Evolutionary conservation across 2,888 invertebrate species (phyloP).

Genomic region (Parasteatoda lunata): DNA sequence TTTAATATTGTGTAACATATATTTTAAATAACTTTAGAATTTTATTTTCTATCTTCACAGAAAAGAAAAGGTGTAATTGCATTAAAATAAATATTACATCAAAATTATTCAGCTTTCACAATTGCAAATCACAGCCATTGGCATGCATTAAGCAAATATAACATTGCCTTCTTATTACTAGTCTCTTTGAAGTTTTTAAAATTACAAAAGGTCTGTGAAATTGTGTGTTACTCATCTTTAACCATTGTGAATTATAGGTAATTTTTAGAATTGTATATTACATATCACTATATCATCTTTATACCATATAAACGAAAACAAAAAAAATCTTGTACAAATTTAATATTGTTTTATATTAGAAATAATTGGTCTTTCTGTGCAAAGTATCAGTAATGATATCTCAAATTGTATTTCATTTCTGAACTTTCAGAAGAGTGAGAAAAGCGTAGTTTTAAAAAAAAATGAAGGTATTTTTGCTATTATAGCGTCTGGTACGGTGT

Average conservation of each 20-base stretch:
- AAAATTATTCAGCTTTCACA: too few species aligned
- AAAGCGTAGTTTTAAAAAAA: neutral
- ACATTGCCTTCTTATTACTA: too few species aligned
- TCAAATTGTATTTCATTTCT: neutral
- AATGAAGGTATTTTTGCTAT: slow-evolving; percentile 61
- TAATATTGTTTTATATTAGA: slow-evolving; percentile 5
- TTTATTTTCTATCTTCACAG: too few species aligned
- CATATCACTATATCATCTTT: slow-evolving; percentile 5
- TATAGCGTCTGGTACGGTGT: slow-evolving; percentile 3
- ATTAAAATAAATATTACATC: too few species aligned
- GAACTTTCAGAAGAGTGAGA: neutral
- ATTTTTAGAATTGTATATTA: neutral
- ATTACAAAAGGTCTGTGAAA: too few species aligned
- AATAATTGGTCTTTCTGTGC: slow-evolving; percentile 10
- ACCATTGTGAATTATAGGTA: neutral
- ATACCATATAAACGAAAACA: neutral
- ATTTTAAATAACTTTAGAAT: too few species aligned
- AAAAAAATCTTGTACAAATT: neutral
- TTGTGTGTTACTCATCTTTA: too few species aligned
- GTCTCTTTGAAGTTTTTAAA: too few species aligned
- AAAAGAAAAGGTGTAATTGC: too few species aligned
- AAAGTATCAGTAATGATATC: neutral
- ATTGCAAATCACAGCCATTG: too few species aligned
- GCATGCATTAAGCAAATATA: too few species aligned
- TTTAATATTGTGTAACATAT: too few species aligned